Evolutionary conservation across 2,797 vertebrate species (phyloP).

Genomic region (Orestias chungarensis): DNA sequence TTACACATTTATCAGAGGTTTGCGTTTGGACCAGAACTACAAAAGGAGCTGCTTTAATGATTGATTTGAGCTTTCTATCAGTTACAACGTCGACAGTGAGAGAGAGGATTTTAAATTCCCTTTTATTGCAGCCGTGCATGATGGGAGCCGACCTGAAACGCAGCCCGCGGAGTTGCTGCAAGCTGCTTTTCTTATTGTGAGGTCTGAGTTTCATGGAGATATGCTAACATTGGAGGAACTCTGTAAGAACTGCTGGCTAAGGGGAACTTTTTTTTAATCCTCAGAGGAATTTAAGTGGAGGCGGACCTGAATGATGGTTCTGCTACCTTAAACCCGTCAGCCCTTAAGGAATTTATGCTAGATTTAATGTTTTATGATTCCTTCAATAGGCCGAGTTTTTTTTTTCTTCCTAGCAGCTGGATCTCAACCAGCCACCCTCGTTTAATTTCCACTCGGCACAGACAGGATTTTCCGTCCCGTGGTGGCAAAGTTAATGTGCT

Average conservation of each 20-base stretch:
- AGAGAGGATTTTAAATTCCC: neutral
- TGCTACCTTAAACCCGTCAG: neutral
- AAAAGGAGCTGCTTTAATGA: neutral
- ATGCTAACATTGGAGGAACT: neutral
- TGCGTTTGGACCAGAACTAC: neutral
- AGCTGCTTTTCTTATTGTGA: neutral
- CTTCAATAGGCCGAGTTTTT: neutral
- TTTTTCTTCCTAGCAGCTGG: neutral
- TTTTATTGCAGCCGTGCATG: conserved; percentile 9
- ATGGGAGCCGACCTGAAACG: conserved; percentile 6
- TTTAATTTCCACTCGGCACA: neutral
- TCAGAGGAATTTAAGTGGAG: neutral
- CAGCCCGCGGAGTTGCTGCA: neutral
- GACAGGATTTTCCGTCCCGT: too few species aligned
- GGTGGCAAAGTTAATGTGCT: too few species aligned
- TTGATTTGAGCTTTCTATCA: neutral
- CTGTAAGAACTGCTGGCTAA: conserved; percentile 2
- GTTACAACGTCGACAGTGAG: neutral
- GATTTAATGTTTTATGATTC: neutral
- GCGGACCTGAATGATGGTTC: neutral
- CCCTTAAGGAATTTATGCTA: neutral
- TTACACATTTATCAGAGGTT: neutral
- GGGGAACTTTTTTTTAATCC: neutral
- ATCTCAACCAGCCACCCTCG: neutral
- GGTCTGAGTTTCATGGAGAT: neutral